Percentiles rank a stretch among this genome's conserved stretches.
phyloP scores from a whole-genome alignment of 1,140 invertebrate genomes.

The Drosophila sucinea region DNA sequence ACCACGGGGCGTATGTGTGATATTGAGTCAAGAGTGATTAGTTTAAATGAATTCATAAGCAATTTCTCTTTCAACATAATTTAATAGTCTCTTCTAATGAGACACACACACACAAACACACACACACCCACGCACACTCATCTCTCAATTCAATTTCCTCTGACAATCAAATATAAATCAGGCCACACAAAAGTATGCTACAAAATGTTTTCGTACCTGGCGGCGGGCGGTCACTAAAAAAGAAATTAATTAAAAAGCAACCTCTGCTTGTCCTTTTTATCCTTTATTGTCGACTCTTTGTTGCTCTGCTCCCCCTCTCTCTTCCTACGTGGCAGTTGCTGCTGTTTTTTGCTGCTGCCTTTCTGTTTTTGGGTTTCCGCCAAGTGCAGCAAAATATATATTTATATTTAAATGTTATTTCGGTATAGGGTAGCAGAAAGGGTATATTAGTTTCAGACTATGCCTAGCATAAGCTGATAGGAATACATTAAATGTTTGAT shows the following conservation, averaged over 20 bases:
- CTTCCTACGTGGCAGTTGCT: neutral
- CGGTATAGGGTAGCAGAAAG: neutral
- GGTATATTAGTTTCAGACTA: neutral
- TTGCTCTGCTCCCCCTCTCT: neutral
- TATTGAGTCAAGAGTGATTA: neutral
- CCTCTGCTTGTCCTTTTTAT: constrained; percentile 37
- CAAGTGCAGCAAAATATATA: constrained; percentile 6
- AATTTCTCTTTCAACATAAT: neutral
- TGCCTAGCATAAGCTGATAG: too few species aligned
- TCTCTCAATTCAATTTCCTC: constrained; percentile 2
- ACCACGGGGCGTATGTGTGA: constrained; percentile 17
- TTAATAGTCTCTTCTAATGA: neutral
- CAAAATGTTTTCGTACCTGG: constrained; percentile 21
- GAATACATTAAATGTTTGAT: too few species aligned
- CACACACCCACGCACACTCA: neutral
- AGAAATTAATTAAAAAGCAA: constrained; percentile 54
- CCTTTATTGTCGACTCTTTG: neutral
- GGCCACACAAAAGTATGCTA: constrained; percentile 2
- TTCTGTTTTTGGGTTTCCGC: neutral
- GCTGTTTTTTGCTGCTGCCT: neutral
- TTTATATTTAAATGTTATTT: constrained; percentile 6
- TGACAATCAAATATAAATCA: neutral
- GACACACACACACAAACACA: neutral
- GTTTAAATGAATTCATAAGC: neutral
- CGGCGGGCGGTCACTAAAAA: constrained; percentile 35